phyloP scores from a whole-genome alignment of 2,888 invertebrate genomes.

The Campoplex capitator region DNA sequence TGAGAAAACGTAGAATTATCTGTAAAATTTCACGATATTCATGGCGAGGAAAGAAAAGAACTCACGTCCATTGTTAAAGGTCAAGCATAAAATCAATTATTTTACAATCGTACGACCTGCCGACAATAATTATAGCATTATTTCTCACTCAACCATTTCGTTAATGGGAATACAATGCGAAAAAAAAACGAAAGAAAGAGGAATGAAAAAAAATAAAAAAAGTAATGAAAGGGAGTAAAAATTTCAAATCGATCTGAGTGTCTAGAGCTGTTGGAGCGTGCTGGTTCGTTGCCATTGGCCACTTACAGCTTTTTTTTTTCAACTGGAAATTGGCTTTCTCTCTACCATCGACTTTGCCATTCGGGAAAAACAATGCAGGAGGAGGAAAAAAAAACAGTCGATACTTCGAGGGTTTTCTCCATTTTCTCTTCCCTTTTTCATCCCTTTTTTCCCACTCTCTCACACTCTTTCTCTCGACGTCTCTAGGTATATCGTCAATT shows the following conservation, averaged over 20 bases:
- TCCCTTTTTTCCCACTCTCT: slow-evolving; percentile 36
- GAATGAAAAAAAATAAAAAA: background rate
- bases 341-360: slow-evolving; percentile 30
- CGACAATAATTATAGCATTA: slow-evolving; percentile 1
- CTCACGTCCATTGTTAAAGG: background rate
- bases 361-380: slow-evolving; percentile 52
- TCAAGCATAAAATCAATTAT: slow-evolving; percentile 1
- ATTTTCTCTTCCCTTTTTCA: slow-evolving; percentile 39
- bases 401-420: slow-evolving; percentile 50
- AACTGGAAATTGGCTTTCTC: slow-evolving; percentile 49
- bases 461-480: slow-evolving; percentile 57
- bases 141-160: background rate
- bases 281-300: slow-evolving; percentile 37
- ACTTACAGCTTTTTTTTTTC: slow-evolving; percentile 49
- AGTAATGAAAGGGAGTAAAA: slow-evolving; percentile 10
- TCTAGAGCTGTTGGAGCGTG: slow-evolving; percentile 18
- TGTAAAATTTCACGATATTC: background rate
- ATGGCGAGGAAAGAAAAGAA: background rate
- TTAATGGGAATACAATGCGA: background rate
- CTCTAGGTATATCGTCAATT: slow-evolving; percentile 51
- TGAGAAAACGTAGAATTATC: background rate
- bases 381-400: slow-evolving; percentile 39
- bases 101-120: background rate
- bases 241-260: slow-evolving; percentile 46
- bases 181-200: background rate